Percentiles rank a stretch among this genome's conserved stretches.
These are phyloP conservation scores for Agrochola lota DNA, from an alignment of 2,888 invertebrate genomes.

Conservation along the genomic window DNA sequence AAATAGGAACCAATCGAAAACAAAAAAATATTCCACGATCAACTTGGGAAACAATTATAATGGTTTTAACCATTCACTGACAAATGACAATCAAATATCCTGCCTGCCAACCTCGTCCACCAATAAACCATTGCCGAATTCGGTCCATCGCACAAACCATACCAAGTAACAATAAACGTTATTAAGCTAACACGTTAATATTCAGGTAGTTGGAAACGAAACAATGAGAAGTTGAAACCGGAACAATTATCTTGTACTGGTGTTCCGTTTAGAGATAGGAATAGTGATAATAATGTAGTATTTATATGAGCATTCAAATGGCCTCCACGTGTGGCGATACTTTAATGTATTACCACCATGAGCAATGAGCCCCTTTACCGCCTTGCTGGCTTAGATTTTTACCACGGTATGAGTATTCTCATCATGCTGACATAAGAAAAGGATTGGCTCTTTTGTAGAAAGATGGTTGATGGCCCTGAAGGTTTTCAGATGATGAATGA, in stretches of 20 bases:
- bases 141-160: background rate
- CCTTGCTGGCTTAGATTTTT: background rate
- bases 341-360: too few relatives aligned
- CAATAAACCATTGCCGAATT: too few relatives aligned
- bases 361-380: too few relatives aligned
- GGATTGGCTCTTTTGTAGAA: constrained; percentile 6
- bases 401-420: background rate
- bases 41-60: background rate
- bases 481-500: background rate
- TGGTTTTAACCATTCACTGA: background rate
- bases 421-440: background rate
- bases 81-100: too few relatives aligned
- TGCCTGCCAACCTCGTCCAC: too few relatives aligned
- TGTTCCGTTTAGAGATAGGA: background rate
- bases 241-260: background rate
- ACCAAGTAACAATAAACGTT: background rate
- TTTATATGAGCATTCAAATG: too few relatives aligned
- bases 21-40: too few relatives aligned
- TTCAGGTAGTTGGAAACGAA: background rate
- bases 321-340: too few relatives aligned
- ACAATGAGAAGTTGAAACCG: constrained; percentile 10
- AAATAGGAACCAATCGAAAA: too few relatives aligned
- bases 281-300: background rate
- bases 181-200: constrained; percentile 5
- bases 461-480: background rate